phyloP scores from a whole-genome alignment of 1,140 invertebrate species.

The Drosophila eugracilis region DNA sequence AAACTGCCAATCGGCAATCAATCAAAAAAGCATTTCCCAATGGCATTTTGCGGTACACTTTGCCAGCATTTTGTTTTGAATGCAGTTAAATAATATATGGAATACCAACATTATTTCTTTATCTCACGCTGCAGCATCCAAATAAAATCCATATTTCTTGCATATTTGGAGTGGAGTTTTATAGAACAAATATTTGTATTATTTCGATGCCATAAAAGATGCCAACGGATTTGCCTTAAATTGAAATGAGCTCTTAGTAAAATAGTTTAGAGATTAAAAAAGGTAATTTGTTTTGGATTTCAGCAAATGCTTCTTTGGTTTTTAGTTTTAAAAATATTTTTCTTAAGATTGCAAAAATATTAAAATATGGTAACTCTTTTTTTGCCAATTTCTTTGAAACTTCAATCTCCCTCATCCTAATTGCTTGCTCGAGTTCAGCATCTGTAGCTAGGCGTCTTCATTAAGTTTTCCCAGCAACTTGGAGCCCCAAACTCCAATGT shows the following conservation, averaged over 20 bases:
- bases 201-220: no score
- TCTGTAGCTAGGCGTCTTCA: conserved; percentile 25
- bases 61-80: conserved; percentile 25
- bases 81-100: conserved; percentile 21
- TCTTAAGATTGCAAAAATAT: no score
- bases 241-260: no score
- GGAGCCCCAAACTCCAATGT: conserved; percentile 41
- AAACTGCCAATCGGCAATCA: conserved; percentile 76
- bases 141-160: conserved; percentile 37
- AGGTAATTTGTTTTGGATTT: no score
- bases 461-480: conserved; percentile 31
- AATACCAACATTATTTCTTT: conserved; percentile 12
- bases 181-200: no score
- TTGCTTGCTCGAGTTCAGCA: conserved; percentile 12
- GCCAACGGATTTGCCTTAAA: no score
- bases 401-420: not conserved
- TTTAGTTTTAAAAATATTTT: no score
- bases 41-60: conserved; percentile 50
- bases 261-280: no score
- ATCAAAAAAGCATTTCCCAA: conserved; percentile 61
- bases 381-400: not conserved
- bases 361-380: no score
- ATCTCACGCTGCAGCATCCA: not conserved
- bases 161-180: no score
- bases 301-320: no score